Conservation (phyloP, 2,888 invertebrate species). For the Zele albiditarsus region DNA sequence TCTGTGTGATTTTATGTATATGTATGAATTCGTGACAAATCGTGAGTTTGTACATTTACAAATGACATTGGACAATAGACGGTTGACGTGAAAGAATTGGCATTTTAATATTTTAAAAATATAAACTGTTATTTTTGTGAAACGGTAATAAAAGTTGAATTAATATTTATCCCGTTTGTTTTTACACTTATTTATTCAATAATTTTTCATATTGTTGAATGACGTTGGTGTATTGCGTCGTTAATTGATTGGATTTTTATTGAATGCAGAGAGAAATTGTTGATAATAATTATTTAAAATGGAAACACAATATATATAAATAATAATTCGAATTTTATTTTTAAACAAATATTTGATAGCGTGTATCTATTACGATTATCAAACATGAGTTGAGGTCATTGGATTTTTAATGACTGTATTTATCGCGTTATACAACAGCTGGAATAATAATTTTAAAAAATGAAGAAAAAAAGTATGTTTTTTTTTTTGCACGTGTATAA, state of each 20-base stretch:
- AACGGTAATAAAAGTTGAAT: neutral
- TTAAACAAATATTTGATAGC: neutral
- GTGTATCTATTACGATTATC: neutral
- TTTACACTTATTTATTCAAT: no score
- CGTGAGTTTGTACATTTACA: neutral
- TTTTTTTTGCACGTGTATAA: no score
- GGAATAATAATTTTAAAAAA: neutral
- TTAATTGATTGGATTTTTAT: no score
- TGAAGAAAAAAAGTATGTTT: no score
- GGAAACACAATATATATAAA: no score
- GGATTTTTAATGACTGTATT: conserved; percentile 4
- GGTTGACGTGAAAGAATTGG: neutral
- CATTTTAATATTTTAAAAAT: conserved; percentile 1
- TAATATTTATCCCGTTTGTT: no score
- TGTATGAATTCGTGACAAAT: neutral
- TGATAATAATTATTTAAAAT: no score
- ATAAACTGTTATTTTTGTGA: neutral
- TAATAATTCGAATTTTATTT: no score
- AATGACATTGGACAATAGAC: neutral
- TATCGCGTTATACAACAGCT: neutral
- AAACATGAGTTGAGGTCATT: neutral
- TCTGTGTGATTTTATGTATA: no score
- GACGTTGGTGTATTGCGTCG: no score
- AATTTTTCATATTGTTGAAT: no score
- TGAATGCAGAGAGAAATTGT: no score